These are phyloP conservation scores for Chlorops oryzae DNA, from an alignment of 1,140 invertebrate genomes.

Conservation along the genomic window DNA sequence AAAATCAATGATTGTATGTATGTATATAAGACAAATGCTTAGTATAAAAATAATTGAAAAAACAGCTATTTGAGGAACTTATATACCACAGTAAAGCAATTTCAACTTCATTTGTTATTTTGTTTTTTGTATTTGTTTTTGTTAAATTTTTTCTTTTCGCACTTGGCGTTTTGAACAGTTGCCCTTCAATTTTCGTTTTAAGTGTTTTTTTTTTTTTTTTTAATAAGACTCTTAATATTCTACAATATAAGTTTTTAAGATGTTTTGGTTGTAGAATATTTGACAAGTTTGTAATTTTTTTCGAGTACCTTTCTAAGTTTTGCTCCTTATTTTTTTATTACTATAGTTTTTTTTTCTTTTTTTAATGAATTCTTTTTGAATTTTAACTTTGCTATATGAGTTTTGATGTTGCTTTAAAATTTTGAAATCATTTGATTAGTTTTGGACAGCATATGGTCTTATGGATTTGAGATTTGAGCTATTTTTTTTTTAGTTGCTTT, in stretches of 20 bases:
- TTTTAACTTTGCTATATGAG: neutral
- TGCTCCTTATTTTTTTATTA: neutral
- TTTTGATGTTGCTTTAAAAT: neutral
- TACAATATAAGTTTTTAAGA: neutral
- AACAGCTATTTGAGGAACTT: slow-evolving; percentile 17
- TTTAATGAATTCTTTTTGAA: neutral
- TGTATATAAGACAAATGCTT: neutral
- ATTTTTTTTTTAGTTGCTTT: neutral
- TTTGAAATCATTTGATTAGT: neutral
- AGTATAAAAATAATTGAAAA: neutral
- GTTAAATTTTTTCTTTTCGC: slow-evolving; percentile 9
- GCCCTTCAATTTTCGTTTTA: no score
- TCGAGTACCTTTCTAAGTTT: neutral
- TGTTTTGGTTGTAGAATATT: neutral
- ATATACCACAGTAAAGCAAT: slow-evolving; percentile 20
- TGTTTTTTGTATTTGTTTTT: slow-evolving; percentile 5
- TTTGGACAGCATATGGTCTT: neutral
- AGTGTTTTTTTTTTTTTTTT: no score
- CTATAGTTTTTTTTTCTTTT: neutral
- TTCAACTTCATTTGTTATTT: slow-evolving; percentile 7
- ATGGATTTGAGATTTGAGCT: neutral
- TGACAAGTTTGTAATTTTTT: neutral
- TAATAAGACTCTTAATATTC: neutral
- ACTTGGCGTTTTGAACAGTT: no score
- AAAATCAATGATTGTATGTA: slow-evolving; percentile 3